These are phyloP conservation scores for Thaumetopoea pityocampa DNA, from an alignment of 1,140 invertebrate species.

Conservation along the genomic window DNA sequence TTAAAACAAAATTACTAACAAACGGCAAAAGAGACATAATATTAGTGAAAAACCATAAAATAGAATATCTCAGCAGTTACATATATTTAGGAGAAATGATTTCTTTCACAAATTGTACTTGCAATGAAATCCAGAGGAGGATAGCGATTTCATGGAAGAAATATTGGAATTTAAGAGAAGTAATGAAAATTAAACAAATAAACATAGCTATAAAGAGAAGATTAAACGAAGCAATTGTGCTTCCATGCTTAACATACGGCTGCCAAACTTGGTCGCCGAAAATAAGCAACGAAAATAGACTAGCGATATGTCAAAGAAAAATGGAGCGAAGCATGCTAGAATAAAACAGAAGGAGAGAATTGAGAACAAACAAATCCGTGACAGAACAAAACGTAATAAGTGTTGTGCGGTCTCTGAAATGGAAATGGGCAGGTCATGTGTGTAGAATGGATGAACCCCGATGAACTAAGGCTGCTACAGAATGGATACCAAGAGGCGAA, in stretches of 20 bases:
- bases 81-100: constrained; percentile 9
- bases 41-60: constrained; percentile 12
- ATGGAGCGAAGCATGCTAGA: constrained; percentile 21
- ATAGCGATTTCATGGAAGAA: constrained; percentile 27
- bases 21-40: neutral
- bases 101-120: constrained; percentile 13
- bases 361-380: constrained; percentile 13
- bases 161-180: constrained; percentile 28
- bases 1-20: constrained; percentile 19
- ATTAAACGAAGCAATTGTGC: constrained; percentile 21
- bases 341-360: constrained; percentile 19
- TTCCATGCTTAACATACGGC: constrained; percentile 24
- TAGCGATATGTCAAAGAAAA: constrained; percentile 20
- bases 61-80: constrained; percentile 23
- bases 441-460: constrained; percentile 13
- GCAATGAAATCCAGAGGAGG: constrained; percentile 29
- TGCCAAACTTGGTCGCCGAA: constrained; percentile 26
- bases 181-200: constrained; percentile 25
- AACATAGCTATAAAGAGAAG: constrained; percentile 23
- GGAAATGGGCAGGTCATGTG: constrained; percentile 25
- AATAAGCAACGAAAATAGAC: constrained; percentile 14
- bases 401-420: constrained; percentile 9
- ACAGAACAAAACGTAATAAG: constrained; percentile 18
- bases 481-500: constrained; percentile 19
- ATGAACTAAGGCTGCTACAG: constrained; percentile 16